Base-by-base conservation (phyloP, 2,888 invertebrate species). In the Drosophila subquinaria region DNA sequence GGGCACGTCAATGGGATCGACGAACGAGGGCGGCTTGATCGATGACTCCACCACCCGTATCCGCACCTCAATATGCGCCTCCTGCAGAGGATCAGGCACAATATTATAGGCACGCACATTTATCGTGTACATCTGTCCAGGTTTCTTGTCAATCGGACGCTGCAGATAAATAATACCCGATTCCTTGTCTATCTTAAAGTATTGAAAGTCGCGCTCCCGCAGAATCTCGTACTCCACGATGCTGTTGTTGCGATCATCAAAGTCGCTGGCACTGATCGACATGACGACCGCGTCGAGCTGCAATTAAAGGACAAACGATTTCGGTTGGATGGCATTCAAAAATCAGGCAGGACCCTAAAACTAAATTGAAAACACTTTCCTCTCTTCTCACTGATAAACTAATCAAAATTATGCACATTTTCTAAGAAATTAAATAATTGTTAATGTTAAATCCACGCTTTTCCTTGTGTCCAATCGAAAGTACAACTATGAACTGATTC, bases 211-310 rank as follows among this genome's bases (percentile, higher is more conserved):
- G 59, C 93, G 93, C 36, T 94, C 93, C 52, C 93, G 85, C 52
- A 93, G 91, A 35, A 92, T 91, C 79, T 92, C 91, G 80, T 98
- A 98, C 73, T 95, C 94, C 11, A 98, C 95, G 82, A 96, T 95
- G 67, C 98, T 97, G 93, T 99, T 99, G 91, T 96, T 95, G 13
- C 98, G 97, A 90, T 97, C 97, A 90, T 98, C 98, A 79, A 97
- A 96, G 92, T 98, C 98, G 35, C 97, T 97, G 15, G 98, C 98
- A 69, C 98, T 97, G 91, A 98, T 96, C 91, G 97, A 94, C 96
- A 97, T 97, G 73, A 98, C 97, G 91, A 96, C 96, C 62, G 91
- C 90, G 79, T 92, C 92, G 76, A 92, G 87, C 92, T 93, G 88
- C 30, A 91, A 91, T 77, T 35, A 45, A 72, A 11, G 69, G 59